Evolutionary conservation across 2,797 vertebrate species (phyloP), one percentile per base, ranked within the genome.

Genomic region (Alexandromys oeconomus): DNA sequence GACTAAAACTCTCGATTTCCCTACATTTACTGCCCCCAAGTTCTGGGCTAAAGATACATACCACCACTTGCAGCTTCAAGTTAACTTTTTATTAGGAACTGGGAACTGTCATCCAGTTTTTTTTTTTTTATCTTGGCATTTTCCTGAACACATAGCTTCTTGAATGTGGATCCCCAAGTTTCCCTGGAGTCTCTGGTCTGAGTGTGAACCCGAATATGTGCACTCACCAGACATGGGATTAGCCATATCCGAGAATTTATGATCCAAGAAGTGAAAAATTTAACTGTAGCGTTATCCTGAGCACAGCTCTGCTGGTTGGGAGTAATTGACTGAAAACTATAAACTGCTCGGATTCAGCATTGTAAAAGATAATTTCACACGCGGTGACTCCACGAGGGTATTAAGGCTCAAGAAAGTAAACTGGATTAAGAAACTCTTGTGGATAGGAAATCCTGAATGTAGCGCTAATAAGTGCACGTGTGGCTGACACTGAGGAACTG

Each of bases 241-340:
- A 93, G 92, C 96, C 23, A 15, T 96, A 82, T 93, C 89, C 85
- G 81, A 96, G 96, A 97, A 94, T 96, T 97, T 94, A 96, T 98
- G 96, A 97, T 88, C 95, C 96, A 96, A 63, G 87, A 93, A 97
- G 96, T 88, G 95, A 95, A 93, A 96, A 94, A 97, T 97, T 96
- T 95, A 95, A 95, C 89, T 51, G 87, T 91, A 94, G 91, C 81
- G 82, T 93, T 95, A 94, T 90, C 92, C 92, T 91, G 94, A 96
- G 95, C 78, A 63, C 78, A 95, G 95, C 94, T 95, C 77, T 80
- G 80, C 95, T 40, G 79, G 94, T 95, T 93, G 96, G 87, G 91
- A 97, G 96, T 98, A 97, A 98, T 98, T 98, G 98, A 95, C 98
- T 97, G 98, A 96, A 97, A 98, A 97, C 97, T 97, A 93, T 97